These are phyloP conservation scores for Hydrotaea diabolus DNA, from an alignment of 2,888 invertebrate species.

Conservation along the genomic window DNA sequence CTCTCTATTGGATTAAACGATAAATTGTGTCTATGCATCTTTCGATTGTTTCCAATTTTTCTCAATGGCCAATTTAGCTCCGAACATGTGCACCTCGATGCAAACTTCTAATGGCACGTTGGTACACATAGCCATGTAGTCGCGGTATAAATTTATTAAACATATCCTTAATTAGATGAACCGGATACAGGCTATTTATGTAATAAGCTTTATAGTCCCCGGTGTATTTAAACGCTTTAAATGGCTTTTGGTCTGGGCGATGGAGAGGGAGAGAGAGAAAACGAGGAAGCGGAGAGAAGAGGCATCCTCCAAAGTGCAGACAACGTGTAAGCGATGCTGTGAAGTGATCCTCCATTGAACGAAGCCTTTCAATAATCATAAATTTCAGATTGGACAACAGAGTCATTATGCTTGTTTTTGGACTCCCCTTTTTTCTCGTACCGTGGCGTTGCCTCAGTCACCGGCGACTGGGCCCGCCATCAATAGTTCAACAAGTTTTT, in stretches of 20 bases:
- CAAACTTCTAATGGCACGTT: no score
- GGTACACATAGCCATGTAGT: no score
- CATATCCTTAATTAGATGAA: conserved; percentile 34
- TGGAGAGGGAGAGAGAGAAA: no score
- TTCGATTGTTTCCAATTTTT: no score
- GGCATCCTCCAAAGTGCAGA: not conserved
- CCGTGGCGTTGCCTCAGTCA: not conserved
- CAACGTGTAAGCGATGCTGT: not conserved
- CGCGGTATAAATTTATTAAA: conserved; percentile 16
- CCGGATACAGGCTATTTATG: conserved; percentile 32
- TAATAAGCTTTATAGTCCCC: conserved; percentile 22
- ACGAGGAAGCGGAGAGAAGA: no score
- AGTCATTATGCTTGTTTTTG: conserved; percentile 11
- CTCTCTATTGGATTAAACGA: no score
- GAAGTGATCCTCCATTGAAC: not conserved
- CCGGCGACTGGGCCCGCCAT: not conserved
- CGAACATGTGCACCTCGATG: no score
- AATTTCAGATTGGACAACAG: conserved; percentile 34
- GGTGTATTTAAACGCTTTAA: conserved; percentile 1
- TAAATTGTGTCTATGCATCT: no score
- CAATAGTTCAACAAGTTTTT: conserved; percentile 38
- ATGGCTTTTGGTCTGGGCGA: not conserved
- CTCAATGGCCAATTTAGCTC: no score
- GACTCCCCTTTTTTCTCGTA: conserved; percentile 5
- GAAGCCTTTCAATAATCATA: conserved; percentile 37